phyloP scores from a whole-genome alignment of 1,140 invertebrate genomes.

The Heliconius melpomene region DNA sequence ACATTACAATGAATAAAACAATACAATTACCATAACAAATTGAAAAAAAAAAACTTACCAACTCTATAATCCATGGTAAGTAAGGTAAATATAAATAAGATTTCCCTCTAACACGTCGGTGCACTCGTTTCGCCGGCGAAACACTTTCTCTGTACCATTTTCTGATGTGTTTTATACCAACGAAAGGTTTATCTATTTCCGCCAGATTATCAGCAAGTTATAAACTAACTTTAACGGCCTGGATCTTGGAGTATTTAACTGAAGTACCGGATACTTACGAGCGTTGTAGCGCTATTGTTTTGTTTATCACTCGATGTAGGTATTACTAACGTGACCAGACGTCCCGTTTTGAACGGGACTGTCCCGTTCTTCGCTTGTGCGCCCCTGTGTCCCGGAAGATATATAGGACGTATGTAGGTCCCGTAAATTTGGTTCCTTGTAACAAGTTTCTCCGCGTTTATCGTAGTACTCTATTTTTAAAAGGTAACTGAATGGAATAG shows the following conservation, averaged over 20 bases:
- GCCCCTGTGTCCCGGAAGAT: no score
- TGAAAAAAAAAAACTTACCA: constrained; percentile 44
- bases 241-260: constrained; percentile 44
- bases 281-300: neutral
- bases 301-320: neutral
- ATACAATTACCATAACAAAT: neutral
- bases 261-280: constrained; percentile 7
- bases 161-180: constrained; percentile 41
- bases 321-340: no score
- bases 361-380: no score
- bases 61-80: constrained; percentile 52
- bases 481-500: no score
- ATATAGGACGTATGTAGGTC: no score
- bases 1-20: neutral
- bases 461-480: no score
- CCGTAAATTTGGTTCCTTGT: no score
- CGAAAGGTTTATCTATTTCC: constrained; percentile 43
- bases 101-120: constrained; percentile 21
- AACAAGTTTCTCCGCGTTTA: no score
- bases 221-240: constrained; percentile 45
- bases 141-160: constrained; percentile 37
- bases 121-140: constrained; percentile 15
- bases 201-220: constrained; percentile 42
- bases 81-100: neutral
- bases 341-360: no score